Conservation (phyloP, 2,888 invertebrate genomes). For the Shargacucullia verbasci region DNA sequence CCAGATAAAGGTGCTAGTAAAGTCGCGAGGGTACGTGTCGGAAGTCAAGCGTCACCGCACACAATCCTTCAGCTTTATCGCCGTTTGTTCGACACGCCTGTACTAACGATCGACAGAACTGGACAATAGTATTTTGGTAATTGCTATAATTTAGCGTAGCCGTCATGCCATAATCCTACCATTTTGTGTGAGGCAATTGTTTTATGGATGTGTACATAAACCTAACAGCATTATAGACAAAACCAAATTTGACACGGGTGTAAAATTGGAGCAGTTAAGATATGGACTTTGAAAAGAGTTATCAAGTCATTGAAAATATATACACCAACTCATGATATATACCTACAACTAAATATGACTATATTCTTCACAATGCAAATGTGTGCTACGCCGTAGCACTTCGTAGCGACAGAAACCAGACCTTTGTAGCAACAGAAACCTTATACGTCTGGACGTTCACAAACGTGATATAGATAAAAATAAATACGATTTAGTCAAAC, state of each 20-base stretch:
- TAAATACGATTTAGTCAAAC: too few species aligned
- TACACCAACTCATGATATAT: too few species aligned
- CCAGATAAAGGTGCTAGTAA: slow-evolving; percentile 39
- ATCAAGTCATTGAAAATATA: too few species aligned
- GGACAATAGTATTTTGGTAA: slow-evolving; percentile 11
- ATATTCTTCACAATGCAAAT: not conserved
- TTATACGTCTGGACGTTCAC: not conserved
- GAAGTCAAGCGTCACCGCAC: slow-evolving; percentile 55
- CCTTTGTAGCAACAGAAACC: too few species aligned
- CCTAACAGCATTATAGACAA: too few species aligned
- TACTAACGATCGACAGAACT: slow-evolving; percentile 19
- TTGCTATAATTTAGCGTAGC: slow-evolving; percentile 6
- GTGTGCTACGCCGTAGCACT: slow-evolving; percentile 53
- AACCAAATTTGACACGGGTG: too few species aligned
- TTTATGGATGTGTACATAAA: too few species aligned
- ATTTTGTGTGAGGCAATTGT: too few species aligned
- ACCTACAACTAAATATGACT: too few species aligned
- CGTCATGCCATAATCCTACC: slow-evolving; percentile 3
- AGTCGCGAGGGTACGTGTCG: slow-evolving; percentile 8
- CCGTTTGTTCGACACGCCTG: slow-evolving; percentile 19
- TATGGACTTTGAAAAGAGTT: too few species aligned
- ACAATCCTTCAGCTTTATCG: slow-evolving; percentile 59
- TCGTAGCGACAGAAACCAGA: slow-evolving; percentile 42
- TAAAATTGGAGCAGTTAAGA: too few species aligned
- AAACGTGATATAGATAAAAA: not conserved